Evolutionary conservation across 2,797 vertebrate genomes (phyloP), one percentile per base, ranked within the genome.

Genomic region (Sebastes oblongus): DNA sequence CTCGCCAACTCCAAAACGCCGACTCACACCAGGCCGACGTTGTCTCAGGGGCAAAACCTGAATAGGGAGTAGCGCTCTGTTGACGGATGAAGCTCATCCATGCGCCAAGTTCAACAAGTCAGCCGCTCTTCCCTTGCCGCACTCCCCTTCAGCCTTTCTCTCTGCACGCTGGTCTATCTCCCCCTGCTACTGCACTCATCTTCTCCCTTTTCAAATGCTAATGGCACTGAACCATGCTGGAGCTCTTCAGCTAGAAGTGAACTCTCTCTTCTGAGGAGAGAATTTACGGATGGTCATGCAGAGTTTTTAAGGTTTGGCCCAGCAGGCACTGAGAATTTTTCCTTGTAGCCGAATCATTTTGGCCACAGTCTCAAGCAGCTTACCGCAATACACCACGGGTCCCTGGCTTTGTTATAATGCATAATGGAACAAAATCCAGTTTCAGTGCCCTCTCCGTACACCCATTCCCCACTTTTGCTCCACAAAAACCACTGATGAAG

Each of bases 71-170:
- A 66, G 66, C 68, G 72, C 78, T 86, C 64, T 80, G 84, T 88
- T 92, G 92, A 92, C 72, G 34, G 81, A 88, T 87, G 87, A 84
- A 92, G 77, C 75, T 76, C 85, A 84, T 91, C 90, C 87, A 79
- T 82, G 85, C 78, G 86, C 89, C 90, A 89, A 93, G 90, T 93
- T 94, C 89, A 93, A 92, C 89, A 93, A 92, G 88, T 94, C 91
- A 71, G 62, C 67, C 29, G 36, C 83, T 55, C 58, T 75, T 85
- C 72, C n/a, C n/a, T 54, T 12, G 20, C 65, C 69, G 5, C 71
- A 3, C 76, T 67, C 24, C 50, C 75, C 75, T 74, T 71, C 60
- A 67, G 79, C 75, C 65, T 86, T 79, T 88, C 81, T 87, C 52
- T 80, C 71, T 59, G 68, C 73, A 73, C 9, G 25, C 56, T 10